Conservation (phyloP, 2,113 vertebrate genomes). For the Crotophaga sulcirostris region DNA sequence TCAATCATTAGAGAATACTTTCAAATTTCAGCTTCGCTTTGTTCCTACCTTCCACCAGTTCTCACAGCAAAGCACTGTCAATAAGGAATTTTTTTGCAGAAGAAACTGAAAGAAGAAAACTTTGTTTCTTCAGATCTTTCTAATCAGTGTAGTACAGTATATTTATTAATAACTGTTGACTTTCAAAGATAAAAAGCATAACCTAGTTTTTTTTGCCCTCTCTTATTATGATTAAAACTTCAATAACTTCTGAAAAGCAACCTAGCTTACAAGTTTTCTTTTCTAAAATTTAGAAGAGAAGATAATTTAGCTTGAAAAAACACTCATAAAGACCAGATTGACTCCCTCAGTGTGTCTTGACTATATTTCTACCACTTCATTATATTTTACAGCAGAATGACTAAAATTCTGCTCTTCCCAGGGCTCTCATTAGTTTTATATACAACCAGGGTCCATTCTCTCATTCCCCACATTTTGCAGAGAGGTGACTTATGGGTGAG, state of each 20-base stretch:
- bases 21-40: not conserved
- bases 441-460: not conserved
- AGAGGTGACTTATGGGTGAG: not conserved
- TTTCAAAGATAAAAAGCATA: not conserved
- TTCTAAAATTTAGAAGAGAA: not conserved
- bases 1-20: constrained; percentile 26
- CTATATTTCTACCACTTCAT: not conserved
- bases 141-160: not conserved
- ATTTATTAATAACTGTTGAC: not conserved
- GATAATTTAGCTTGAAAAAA: not conserved
- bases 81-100: not conserved
- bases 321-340: not conserved
- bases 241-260: not conserved
- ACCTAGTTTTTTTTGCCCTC: not conserved
- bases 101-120: not conserved
- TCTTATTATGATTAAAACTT: not conserved
- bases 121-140: not conserved
- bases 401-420: not conserved
- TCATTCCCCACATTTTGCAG: not conserved
- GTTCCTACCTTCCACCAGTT: not conserved
- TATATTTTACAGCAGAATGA: not conserved
- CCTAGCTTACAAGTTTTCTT: not conserved
- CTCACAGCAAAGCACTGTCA: not conserved
- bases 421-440: not conserved
- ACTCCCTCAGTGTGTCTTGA: not conserved